Evolutionary conservation across 2,113 vertebrate genomes (phyloP), one percentile per base, ranked within the genome.

Genomic region (Porphyrio hochstetteri): DNA sequence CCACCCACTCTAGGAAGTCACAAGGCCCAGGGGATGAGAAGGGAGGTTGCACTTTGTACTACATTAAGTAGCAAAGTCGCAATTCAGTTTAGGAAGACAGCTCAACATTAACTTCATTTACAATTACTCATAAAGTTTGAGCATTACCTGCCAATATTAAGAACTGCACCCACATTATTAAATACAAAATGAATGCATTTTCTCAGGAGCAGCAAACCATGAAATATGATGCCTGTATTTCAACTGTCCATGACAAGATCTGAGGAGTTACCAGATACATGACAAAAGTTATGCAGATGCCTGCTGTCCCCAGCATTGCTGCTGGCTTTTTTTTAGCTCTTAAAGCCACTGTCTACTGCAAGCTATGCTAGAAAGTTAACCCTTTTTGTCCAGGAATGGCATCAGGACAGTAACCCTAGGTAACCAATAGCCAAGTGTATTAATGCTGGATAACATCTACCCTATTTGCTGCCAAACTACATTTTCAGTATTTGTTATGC

Each of bases 61-160:
- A 9, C 6, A 29, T 6, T 13, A 60, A 91, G 13, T 3, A 56
- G 25, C 20, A 7, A 91, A 90, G 55, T 46, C 53, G 67, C 14
- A 12, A 38, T 19, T 7, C 71, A 55, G 24, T 70, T 71, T 36
- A 60, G 6, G 27, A 81, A 48, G 15, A 31, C 17, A 42, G 77
- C 52, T 93, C 93, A 97, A 93, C n/a, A 92, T 88, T 86, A 94
- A 91, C 92, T 63, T 35, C 0, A n/a, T 33, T 88, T 80, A 28
- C 33, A 56, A 8, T 21, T 60, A 38, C 44, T 16, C 16, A 9
- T 8, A 13, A 82, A 76, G 35, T 44, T 65, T 18, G 6, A 33
- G 38, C 24, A 21, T 57, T 74, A 69, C 11, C 60, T 71, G 55
- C 28, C 63, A 46, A 7, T 16, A 44, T 3, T 57, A 83, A 89